Evolutionary conservation across 1,140 invertebrate genomes (phyloP).

Genomic region (Drosophila sulfurigaster): DNA sequence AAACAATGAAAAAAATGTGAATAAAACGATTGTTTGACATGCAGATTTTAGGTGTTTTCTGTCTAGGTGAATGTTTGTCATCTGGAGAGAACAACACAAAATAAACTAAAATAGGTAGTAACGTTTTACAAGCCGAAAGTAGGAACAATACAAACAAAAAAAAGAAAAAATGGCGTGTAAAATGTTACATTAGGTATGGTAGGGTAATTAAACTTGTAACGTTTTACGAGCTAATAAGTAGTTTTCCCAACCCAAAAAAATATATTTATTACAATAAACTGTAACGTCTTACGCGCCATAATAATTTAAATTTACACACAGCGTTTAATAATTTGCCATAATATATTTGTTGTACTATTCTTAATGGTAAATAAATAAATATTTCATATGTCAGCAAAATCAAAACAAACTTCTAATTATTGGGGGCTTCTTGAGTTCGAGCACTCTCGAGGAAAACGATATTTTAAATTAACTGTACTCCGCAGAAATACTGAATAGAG

Average conservation of each 20-base stretch:
- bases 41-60: conserved; percentile 10
- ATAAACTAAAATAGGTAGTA: conserved; percentile 33
- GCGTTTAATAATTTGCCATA: too few relatives aligned
- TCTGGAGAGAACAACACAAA: conserved; percentile 34
- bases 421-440: too few relatives aligned
- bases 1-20: neutral
- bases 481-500: too few relatives aligned
- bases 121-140: conserved; percentile 59
- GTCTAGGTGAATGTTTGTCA: conserved; percentile 42
- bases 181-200: conserved; percentile 56
- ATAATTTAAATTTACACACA: neutral
- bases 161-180: conserved; percentile 52
- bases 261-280: neutral
- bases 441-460: too few relatives aligned
- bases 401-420: too few relatives aligned
- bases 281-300: conserved; percentile 69
- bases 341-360: too few relatives aligned
- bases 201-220: conserved; percentile 1
- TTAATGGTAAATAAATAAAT: too few relatives aligned
- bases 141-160: neutral
- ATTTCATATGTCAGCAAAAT: too few relatives aligned
- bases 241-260: neutral
- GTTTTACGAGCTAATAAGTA: conserved; percentile 36
- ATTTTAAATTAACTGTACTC: too few relatives aligned
- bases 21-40: conserved; percentile 37